phyloP scores from a whole-genome alignment of 2,797 vertebrate species.

The Melanotaenia parkinsoni region DNA sequence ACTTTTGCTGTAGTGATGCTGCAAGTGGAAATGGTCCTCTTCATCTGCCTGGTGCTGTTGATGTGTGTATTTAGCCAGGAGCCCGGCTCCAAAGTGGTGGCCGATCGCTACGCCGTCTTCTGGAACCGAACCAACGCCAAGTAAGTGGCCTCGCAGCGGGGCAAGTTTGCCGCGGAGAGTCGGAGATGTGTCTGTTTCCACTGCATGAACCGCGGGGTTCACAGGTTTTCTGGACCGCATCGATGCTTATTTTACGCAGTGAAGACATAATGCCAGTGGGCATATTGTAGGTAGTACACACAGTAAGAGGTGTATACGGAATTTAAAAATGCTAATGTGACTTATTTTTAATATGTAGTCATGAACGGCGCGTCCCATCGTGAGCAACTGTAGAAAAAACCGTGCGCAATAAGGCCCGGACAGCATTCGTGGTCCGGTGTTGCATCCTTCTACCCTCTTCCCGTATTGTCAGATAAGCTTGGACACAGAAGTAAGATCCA shows the following conservation, averaged over 20 bases:
- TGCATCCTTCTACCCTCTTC: conserved; percentile 14
- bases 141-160: conserved; percentile 81
- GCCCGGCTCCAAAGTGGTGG: conserved; percentile 95
- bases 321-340: conserved; percentile 6
- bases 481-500: neutral
- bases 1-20: conserved; percentile 89
- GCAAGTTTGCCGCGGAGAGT: conserved; percentile 34
- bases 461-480: neutral
- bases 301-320: conserved; percentile 11
- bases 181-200: conserved; percentile 30
- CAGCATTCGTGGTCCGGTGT: neutral
- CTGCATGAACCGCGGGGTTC: conserved; percentile 30
- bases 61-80: conserved; percentile 95
- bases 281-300: conserved; percentile 30
- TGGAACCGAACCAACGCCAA: conserved; percentile 98
- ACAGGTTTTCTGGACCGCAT: conserved; percentile 30
- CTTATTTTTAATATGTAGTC: conserved; percentile 31
- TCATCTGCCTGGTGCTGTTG: conserved; percentile 92
- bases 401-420: conserved; percentile 51
- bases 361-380: conserved; percentile 13
- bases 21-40: conserved; percentile 96
- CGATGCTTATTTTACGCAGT: conserved; percentile 64
- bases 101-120: conserved; percentile 98
- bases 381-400: conserved; percentile 12
- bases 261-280: conserved; percentile 57